Percentiles rank a stretch among this genome's conserved stretches.
Conservation (phyloP, 2,113 vertebrate genomes). For the Glaucidium brasilianum region DNA sequence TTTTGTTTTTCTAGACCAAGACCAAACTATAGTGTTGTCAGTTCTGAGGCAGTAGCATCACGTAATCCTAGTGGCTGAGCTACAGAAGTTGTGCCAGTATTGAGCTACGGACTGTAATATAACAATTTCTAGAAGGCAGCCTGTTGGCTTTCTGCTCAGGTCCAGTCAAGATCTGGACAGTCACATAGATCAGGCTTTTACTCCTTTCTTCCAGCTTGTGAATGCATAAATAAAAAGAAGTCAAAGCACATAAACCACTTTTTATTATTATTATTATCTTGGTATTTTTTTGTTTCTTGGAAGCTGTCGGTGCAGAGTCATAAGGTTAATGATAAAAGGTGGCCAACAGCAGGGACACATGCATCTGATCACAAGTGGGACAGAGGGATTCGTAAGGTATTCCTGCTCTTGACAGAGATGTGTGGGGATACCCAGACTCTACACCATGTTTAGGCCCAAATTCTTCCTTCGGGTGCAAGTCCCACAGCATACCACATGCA, state of each 20-base stretch:
- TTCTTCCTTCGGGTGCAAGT: not conserved
- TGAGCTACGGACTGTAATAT: not conserved
- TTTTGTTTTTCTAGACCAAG: not conserved
- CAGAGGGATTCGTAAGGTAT: not conserved
- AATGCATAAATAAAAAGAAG: not conserved
- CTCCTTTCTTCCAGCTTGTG: not conserved
- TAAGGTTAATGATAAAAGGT: not conserved
- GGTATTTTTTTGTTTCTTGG: not conserved
- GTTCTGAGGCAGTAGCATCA: not conserved
- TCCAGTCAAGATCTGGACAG: not conserved
- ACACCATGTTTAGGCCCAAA: not conserved
- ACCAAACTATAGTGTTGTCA: not conserved
- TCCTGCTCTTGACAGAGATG: not conserved
- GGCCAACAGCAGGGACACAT: not conserved
- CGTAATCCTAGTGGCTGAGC: not conserved
- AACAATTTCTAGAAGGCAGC: not conserved
- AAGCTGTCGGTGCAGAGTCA: accelerated
- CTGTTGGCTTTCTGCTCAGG: not conserved
- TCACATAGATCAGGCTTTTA: not conserved
- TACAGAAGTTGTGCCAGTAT: not conserved
- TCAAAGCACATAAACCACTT: not conserved
- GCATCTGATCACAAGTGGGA: not conserved
- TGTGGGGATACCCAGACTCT: not conserved
- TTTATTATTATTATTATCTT: not conserved
- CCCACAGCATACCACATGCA: not conserved